Evolutionary conservation across 2,888 invertebrate genomes (phyloP).

Genomic region (Thymelicus acteon): DNA sequence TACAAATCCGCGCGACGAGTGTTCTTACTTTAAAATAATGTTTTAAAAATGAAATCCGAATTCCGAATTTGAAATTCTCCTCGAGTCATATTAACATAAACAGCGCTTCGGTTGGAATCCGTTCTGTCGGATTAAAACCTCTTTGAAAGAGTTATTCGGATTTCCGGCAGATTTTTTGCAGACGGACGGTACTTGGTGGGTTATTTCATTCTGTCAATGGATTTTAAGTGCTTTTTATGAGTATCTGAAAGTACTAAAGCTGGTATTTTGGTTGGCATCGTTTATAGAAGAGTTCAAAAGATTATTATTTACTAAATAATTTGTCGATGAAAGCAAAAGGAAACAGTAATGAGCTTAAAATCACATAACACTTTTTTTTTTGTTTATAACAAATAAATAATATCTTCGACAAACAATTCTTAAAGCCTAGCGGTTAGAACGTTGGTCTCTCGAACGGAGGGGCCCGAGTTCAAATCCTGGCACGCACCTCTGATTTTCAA

Average conservation of each 20-base stretch:
- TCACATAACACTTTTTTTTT: no score
- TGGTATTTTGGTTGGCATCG: neutral
- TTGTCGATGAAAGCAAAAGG: no score
- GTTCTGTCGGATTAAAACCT: constrained; percentile 18
- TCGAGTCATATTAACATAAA: constrained; percentile 34
- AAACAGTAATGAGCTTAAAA: no score
- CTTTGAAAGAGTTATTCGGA: constrained; percentile 33
- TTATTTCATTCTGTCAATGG: constrained; percentile 16
- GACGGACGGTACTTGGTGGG: constrained; percentile 11
- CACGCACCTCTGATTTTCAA: no score
- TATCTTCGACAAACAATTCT: no score
- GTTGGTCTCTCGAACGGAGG: no score
- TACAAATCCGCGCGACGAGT: constrained; percentile 37
- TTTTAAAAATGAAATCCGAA: constrained; percentile 37
- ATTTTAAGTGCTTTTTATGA: constrained; percentile 10
- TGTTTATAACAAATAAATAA: no score
- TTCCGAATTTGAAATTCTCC: constrained; percentile 28
- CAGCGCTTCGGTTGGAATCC: constrained; percentile 30
- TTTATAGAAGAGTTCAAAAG: neutral
- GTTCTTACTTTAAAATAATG: constrained; percentile 38
- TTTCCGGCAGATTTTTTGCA: constrained; percentile 16
- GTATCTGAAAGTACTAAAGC: neutral
- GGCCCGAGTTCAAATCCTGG: no score
- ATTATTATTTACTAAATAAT: no score
- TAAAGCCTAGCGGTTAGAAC: no score